A percentile compares a stretch with the other conserved stretches of the same genome.
phyloP scores from a whole-genome alignment of 2,797 vertebrate species.

The Zonotrichia albicollis region DNA sequence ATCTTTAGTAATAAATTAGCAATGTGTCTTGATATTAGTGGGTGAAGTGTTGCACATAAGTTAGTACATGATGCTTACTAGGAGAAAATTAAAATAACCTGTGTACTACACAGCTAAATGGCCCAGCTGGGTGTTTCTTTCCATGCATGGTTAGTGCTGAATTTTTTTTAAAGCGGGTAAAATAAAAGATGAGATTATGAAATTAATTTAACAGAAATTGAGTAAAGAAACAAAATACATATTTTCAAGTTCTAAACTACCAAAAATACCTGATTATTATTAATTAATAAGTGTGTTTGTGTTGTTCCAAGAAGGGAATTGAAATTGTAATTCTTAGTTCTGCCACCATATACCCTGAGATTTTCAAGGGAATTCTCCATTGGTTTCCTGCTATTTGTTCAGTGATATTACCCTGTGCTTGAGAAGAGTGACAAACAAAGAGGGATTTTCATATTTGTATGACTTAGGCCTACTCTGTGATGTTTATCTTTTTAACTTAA shows the following conservation, averaged over 20 bases:
- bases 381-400: constrained; percentile 73
- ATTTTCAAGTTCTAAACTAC: not conserved
- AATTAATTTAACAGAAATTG: not conserved
- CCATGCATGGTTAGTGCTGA: not conserved
- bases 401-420: constrained; percentile 53
- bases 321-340: constrained; percentile 47
- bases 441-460: constrained; percentile 59
- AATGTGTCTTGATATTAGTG: not conserved
- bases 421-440: constrained; percentile 44
- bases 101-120: not conserved
- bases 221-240: not conserved
- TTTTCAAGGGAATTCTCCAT: constrained; percentile 56
- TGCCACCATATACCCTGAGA: not conserved
- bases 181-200: not conserved
- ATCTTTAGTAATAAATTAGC: not conserved
- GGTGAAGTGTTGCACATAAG: not conserved
- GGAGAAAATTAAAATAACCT: not conserved
- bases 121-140: not conserved
- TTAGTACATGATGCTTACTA: not conserved
- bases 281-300: not conserved
- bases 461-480: constrained; percentile 32
- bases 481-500: constrained; percentile 49
- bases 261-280: not conserved
- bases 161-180: not conserved
- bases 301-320: constrained; percentile 1